Evolutionary conservation across 2,888 invertebrate species (phyloP).

Genomic region (Adela reaumurella): DNA sequence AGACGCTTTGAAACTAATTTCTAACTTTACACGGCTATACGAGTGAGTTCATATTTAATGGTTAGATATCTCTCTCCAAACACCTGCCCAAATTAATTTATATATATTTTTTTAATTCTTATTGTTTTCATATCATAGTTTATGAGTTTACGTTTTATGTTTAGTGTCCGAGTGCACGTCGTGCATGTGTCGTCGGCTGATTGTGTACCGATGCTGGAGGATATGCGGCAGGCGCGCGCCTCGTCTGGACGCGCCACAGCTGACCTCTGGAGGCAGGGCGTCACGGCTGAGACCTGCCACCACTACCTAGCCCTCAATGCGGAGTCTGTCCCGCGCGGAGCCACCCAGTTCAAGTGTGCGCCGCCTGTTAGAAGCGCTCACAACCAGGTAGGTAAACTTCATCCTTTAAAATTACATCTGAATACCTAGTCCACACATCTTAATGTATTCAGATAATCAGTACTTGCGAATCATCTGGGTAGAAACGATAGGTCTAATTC

Average conservation of each 20-base stretch:
- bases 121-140: too few relatives aligned
- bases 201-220: slow-evolving; percentile 54
- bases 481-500: too few relatives aligned
- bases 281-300: slow-evolving; percentile 71
- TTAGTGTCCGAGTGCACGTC: slow-evolving; percentile 63
- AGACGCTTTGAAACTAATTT: slow-evolving; percentile 59
- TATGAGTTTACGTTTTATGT: too few relatives aligned
- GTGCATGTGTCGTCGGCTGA: slow-evolving; percentile 65
- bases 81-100: too few relatives aligned
- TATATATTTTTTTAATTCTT: too few relatives aligned
- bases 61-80: too few relatives aligned
- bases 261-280: slow-evolving; percentile 36
- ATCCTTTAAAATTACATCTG: too few relatives aligned
- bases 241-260: slow-evolving; percentile 13
- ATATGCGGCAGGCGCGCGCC: slow-evolving; percentile 38
- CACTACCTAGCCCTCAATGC: slow-evolving; percentile 65
- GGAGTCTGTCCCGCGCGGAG: slow-evolving; percentile 60
- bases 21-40: slow-evolving; percentile 12
- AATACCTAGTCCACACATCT: too few relatives aligned
- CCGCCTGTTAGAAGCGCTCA: slow-evolving; percentile 64
- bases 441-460: too few relatives aligned
- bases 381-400: slow-evolving; percentile 47
- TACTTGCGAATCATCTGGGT: too few relatives aligned
- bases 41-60: too few relatives aligned
- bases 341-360: slow-evolving; percentile 68